Evolutionary conservation across 2,888 invertebrate species (phyloP), one percentile per base, ranked within the genome.

Genomic region (Brassicogethes aeneus): DNA sequence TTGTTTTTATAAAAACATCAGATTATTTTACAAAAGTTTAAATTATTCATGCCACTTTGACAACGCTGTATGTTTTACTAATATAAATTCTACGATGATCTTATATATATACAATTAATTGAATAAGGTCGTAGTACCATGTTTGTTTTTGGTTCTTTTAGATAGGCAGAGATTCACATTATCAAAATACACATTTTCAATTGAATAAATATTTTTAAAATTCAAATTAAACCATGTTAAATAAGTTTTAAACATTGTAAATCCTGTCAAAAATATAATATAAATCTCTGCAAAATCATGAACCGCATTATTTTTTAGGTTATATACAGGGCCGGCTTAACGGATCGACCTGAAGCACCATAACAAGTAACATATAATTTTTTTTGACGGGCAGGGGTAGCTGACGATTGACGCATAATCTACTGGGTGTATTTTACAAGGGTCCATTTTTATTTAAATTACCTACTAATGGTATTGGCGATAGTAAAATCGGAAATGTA

Each of bases 321-420:
- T 49, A 49, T 49, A 12, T 49, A 49, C 48, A 48, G 29, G 37
- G 15, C 43, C 46, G 43, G 10, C 23, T 23, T 10, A 10, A 23
- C 23, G 10, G 10, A 49, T 50, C 47, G 50, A 50, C 48, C 52
- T 23, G 49, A 52, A 54, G 53, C 53, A 54, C 53, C 50, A 51
- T 53, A 45, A 53, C 51, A 52, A 50, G 42, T 46, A 50, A 50
- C 47, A 54, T 52, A 43, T 49, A 50, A 30, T 43, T 52, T 52
- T 55, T 52, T 53, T 51, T 52, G 53, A 47, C 48, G 46, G 50
- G 51, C 23, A 10, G 5, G 23, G 23, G 23, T 23, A 10, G 23
- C 23, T 23, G 5, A 23, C 23, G 23, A 23, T 23, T 23, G 5
- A 23, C 23, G 23, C 23, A 7, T 23, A 23, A 23, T 10, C 23